These are phyloP conservation scores for Alloscopus bannaensis DNA, from an alignment of 2,888 invertebrate species.

Conservation along the genomic window DNA sequence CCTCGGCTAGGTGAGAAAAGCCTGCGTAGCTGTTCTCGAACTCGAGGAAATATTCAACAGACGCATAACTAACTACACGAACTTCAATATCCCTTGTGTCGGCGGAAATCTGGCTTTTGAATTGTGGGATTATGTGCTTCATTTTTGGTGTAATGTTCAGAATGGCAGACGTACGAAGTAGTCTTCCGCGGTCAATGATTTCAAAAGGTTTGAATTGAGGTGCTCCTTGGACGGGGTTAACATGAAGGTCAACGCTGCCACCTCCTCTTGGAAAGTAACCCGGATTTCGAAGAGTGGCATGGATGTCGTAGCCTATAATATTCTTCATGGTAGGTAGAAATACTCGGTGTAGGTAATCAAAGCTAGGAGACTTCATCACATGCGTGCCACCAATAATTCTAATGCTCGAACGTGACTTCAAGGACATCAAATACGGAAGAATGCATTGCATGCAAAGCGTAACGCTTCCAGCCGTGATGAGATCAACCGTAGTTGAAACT, in stretches of 20 bases:
- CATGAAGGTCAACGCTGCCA: constrained; percentile 65
- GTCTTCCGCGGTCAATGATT: constrained; percentile 55
- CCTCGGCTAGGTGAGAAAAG: constrained; percentile 67
- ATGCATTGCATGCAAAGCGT: constrained; percentile 69
- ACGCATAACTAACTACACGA: constrained; percentile 64
- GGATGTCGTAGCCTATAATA: constrained; percentile 62
- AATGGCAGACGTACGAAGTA: constrained; percentile 55
- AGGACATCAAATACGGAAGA: constrained; percentile 66
- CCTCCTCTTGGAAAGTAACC: constrained; percentile 71
- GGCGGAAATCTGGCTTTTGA: constrained; percentile 39
- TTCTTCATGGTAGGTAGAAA: constrained; percentile 66
- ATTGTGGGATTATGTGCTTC: constrained; percentile 51
- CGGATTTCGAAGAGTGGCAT: constrained; percentile 41
- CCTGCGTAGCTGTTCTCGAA: constrained; percentile 67
- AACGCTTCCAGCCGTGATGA: constrained; percentile 67
- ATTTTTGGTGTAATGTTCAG: constrained; percentile 66
- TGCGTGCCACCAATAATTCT: constrained; percentile 70
- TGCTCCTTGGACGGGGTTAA: constrained; percentile 39
- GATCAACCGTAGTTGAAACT: constrained; percentile 67
- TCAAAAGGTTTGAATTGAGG: constrained; percentile 57
- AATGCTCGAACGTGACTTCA: constrained; percentile 58
- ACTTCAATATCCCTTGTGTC: constrained; percentile 65
- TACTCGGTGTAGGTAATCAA: constrained; percentile 66
- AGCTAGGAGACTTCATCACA: constrained; percentile 69
- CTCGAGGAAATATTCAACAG: constrained; percentile 63